Evolutionary conservation across 2,888 invertebrate species (phyloP).

Genomic region (Melinaea marsaeus): DNA sequence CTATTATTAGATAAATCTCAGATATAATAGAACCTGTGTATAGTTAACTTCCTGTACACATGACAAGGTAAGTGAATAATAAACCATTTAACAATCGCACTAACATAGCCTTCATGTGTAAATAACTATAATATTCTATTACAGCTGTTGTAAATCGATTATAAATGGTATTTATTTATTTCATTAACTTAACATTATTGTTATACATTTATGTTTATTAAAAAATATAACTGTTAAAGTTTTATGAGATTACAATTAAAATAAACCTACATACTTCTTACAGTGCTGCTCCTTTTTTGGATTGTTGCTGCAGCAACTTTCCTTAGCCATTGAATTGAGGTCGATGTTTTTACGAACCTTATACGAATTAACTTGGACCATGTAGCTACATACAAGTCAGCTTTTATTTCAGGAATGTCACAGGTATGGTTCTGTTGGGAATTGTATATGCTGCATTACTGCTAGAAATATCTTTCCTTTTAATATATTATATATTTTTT

Average conservation of each 20-base stretch:
- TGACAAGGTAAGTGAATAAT: conserved; percentile 10
- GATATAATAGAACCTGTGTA: conserved; percentile 6
- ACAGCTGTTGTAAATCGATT: not conserved
- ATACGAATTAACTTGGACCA: conserved; percentile 21
- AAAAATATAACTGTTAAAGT: conserved; percentile 4
- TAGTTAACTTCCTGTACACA: conserved; percentile 16
- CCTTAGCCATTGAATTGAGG: conserved; percentile 37
- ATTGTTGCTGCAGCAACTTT: conserved; percentile 34
- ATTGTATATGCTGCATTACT: not conserved
- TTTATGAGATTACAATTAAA: conserved; percentile 16
- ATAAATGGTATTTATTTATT: too few relatives aligned
- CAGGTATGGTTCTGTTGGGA: not conserved
- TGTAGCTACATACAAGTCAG: not conserved
- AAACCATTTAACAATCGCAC: conserved; percentile 15
- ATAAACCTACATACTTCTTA: conserved; percentile 33
- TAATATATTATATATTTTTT: not conserved
- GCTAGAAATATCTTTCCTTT: too few relatives aligned
- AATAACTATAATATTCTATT: not conserved
- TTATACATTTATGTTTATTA: not conserved
- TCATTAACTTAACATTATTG: not conserved
- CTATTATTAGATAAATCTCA: conserved; percentile 26
- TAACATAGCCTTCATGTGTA: conserved; percentile 4
- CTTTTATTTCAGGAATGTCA: conserved; percentile 1
- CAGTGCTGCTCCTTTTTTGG: conserved; percentile 34
- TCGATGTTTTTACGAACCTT: conserved; percentile 36